These are phyloP conservation scores for Strigamia crassipes DNA, from an alignment of 2,888 invertebrate genomes.

Conservation along the genomic window DNA sequence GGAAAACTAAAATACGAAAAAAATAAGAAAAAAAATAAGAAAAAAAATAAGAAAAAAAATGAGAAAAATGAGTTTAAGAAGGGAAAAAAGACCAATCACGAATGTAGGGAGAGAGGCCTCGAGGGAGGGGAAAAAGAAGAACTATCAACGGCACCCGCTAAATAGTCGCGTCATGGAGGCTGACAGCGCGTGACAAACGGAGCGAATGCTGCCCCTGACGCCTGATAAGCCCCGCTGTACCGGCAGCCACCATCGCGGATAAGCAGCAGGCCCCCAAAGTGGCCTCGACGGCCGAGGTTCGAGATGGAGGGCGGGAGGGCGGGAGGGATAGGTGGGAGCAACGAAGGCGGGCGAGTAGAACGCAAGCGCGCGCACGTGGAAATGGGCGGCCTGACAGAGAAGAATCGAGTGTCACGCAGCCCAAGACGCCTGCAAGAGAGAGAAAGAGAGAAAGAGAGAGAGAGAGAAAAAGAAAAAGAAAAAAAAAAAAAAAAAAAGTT, in stretches of 20 bases:
- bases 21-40: too few species aligned
- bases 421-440: slow-evolving; percentile 30
- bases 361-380: slow-evolving; percentile 25
- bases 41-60: neutral
- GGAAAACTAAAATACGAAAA: neutral
- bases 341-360: slow-evolving; percentile 14
- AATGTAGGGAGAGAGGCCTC: slow-evolving; percentile 4
- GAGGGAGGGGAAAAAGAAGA: slow-evolving; percentile 13
- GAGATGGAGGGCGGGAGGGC: neutral
- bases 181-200: slow-evolving; percentile 37
- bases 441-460: neutral
- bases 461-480: too few species aligned
- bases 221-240: slow-evolving; percentile 34
- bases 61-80: too few species aligned
- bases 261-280: slow-evolving; percentile 34
- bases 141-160: slow-evolving; percentile 34
- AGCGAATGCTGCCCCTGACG: slow-evolving; percentile 34
- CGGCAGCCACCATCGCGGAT: slow-evolving; percentile 20
- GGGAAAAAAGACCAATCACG: neutral
- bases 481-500: slow-evolving; percentile 30
- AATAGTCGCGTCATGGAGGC: slow-evolving; percentile 37
- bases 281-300: slow-evolving; percentile 7
- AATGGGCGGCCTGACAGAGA: slow-evolving; percentile 34
- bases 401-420: slow-evolving; percentile 34
- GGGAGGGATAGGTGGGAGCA: neutral